Percentiles rank a stretch among this genome's conserved stretches.
These are phyloP conservation scores for Drosophila austrosaltans DNA, from an alignment of 2,888 invertebrate genomes.

Conservation along the genomic window DNA sequence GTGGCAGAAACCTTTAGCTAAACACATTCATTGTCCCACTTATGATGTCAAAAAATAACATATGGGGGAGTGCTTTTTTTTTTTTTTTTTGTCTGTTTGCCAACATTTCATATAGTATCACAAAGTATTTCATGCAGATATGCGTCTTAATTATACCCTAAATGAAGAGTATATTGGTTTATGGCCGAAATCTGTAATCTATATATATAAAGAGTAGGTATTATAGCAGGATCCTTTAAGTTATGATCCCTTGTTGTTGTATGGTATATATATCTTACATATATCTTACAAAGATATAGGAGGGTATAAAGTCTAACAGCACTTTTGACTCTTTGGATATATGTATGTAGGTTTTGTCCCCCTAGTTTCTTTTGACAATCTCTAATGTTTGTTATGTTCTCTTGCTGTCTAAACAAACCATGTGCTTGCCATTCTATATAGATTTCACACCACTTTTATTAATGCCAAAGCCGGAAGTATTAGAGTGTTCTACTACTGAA, in stretches of 20 bases:
- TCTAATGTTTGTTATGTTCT: slow-evolving; percentile 25
- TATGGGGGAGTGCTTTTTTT: slow-evolving; percentile 33
- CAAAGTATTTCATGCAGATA: slow-evolving; percentile 43
- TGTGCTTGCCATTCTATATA: slow-evolving; percentile 45
- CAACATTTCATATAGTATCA: slow-evolving; percentile 31
- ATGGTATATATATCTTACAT: too few relatives aligned
- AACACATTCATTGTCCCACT: slow-evolving; percentile 42
- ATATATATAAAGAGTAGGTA: too few relatives aligned
- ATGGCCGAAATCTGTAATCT: not conserved
- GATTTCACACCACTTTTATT: slow-evolving; percentile 46
- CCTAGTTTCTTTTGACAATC: slow-evolving; percentile 19
- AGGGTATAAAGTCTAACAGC: not conserved
- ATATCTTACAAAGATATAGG: not conserved
- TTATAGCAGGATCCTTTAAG: too few relatives aligned
- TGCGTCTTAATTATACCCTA: slow-evolving; percentile 20
- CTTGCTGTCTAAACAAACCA: slow-evolving; percentile 33
- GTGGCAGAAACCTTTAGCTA: slow-evolving; percentile 1
- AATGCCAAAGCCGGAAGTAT: slow-evolving; percentile 59
- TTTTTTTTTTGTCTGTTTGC: slow-evolving; percentile 55
- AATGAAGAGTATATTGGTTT: not conserved
- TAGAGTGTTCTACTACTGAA: slow-evolving; percentile 20
- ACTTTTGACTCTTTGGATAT: not conserved
- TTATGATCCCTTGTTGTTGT: too few relatives aligned
- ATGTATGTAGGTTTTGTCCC: not conserved
- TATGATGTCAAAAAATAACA: slow-evolving; percentile 49